A percentile compares a stretch with the other conserved stretches of the same genome.
Evolutionary conservation across 2,113 vertebrate genomes (phyloP).

Genomic region (Hepsetus odoe): DNA sequence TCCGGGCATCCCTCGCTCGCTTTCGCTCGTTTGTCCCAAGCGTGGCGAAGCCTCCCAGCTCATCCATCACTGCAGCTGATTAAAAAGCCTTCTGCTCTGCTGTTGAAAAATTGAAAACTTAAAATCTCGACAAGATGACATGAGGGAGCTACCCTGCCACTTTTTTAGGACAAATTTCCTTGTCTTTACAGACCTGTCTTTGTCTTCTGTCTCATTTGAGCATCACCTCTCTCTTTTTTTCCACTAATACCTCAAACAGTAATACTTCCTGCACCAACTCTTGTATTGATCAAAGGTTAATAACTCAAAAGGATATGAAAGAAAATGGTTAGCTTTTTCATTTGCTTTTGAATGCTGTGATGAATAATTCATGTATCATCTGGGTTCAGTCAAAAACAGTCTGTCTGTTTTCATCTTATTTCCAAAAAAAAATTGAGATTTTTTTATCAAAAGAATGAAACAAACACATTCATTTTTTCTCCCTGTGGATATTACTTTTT

Average conservation of each 20-base stretch:
- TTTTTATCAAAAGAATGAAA: background rate
- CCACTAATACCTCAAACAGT: background rate
- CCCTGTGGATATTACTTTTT: no score
- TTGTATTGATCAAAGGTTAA: background rate
- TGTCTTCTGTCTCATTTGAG: conserved; percentile 11
- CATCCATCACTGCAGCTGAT: conserved; percentile 83
- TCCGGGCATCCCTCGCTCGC: conserved; percentile 71
- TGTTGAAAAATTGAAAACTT: conserved; percentile 65
- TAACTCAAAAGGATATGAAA: background rate
- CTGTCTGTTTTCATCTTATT: background rate
- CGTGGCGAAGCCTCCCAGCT: conserved; percentile 64
- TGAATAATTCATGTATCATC: background rate
- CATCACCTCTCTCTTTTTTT: background rate
- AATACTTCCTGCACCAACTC: background rate
- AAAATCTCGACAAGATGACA: conserved; percentile 58
- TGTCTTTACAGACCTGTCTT: conserved; percentile 18
- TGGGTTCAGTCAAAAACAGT: background rate
- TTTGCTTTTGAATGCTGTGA: background rate
- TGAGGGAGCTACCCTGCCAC: conserved; percentile 31
- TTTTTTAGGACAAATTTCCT: conserved; percentile 38
- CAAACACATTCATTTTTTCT: no score
- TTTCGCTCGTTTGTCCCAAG: conserved; percentile 63
- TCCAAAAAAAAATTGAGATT: background rate
- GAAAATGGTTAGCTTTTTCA: background rate
- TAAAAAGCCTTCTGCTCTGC: conserved; percentile 72